These are phyloP conservation scores for Eilema sororculum DNA, from an alignment of 2,888 invertebrate species.

Conservation along the genomic window DNA sequence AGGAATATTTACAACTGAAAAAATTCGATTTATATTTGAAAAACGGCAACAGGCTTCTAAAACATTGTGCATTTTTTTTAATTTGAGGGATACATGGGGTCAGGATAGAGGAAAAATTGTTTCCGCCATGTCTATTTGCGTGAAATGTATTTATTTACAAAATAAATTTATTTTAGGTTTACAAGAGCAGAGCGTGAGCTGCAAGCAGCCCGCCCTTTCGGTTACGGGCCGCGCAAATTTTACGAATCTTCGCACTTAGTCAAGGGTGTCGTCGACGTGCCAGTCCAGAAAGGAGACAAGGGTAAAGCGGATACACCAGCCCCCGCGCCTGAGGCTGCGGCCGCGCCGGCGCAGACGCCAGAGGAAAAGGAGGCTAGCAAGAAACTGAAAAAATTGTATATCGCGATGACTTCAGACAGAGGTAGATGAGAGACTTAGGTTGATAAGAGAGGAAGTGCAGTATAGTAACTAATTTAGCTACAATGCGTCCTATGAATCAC, in stretches of 20 bases:
- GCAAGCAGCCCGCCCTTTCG: constrained; percentile 90
- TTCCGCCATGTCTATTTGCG: too few species aligned
- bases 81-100: too few species aligned
- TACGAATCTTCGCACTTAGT: constrained; percentile 81
- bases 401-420: constrained; percentile 92
- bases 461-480: too few species aligned
- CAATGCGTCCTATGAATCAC: too few species aligned
- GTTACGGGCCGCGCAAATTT: constrained; percentile 90
- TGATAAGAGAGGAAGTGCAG: too few species aligned
- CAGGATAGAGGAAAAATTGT: too few species aligned
- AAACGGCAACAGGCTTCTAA: too few species aligned
- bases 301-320: constrained; percentile 8
- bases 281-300: constrained; percentile 33
- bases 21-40: too few species aligned
- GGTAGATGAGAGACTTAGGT: constrained; percentile 55
- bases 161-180: constrained; percentile 87
- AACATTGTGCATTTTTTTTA: too few species aligned
- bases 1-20: too few species aligned
- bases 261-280: constrained; percentile 56
- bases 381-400: constrained; percentile 79
- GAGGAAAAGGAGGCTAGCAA: constrained; percentile 59
- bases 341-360: constrained; percentile 52
- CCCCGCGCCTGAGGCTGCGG: constrained; percentile 64
- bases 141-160: too few species aligned
- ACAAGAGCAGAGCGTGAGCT: constrained; percentile 91